Evolutionary conservation across 2,888 invertebrate species (phyloP).

Genomic region (Acleris laterana): DNA sequence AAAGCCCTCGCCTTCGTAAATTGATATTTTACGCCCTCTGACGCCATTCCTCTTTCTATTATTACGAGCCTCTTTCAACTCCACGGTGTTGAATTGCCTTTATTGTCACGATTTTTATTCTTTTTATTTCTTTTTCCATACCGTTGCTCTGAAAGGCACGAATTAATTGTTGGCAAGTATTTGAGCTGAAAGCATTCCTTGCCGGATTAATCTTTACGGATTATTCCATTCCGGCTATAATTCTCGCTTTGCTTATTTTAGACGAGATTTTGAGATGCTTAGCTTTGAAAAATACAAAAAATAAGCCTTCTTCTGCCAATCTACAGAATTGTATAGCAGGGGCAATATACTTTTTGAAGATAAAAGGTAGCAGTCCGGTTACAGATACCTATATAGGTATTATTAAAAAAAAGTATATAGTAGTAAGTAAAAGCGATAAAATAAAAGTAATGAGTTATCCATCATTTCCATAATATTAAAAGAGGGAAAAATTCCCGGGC

Average conservation of each 20-base stretch:
- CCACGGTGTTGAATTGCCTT: conserved; percentile 48
- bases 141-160: conserved; percentile 11
- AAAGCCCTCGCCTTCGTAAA: conserved; percentile 43
- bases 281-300: no score
- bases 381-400: no score
- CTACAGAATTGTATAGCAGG: no score
- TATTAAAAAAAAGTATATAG: no score
- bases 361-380: no score
- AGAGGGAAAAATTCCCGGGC: no score
- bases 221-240: conserved; percentile 12
- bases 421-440: no score
- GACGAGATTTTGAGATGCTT: background rate
- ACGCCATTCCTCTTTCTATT: conserved; percentile 54
- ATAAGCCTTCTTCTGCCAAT: no score
- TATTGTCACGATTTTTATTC: conserved; percentile 43
- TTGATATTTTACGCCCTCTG: conserved; percentile 54
- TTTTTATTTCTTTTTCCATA: conserved; percentile 24
- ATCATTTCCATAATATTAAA: no score
- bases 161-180: conserved; percentile 32
- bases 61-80: conserved; percentile 40
- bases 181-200: conserved; percentile 20
- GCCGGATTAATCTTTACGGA: conserved; percentile 29
- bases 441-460: no score
- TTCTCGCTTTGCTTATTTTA: background rate
- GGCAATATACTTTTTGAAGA: no score